Conservation (phyloP, 2,113 vertebrate species). For the Ivindomyrus marchei region DNA sequence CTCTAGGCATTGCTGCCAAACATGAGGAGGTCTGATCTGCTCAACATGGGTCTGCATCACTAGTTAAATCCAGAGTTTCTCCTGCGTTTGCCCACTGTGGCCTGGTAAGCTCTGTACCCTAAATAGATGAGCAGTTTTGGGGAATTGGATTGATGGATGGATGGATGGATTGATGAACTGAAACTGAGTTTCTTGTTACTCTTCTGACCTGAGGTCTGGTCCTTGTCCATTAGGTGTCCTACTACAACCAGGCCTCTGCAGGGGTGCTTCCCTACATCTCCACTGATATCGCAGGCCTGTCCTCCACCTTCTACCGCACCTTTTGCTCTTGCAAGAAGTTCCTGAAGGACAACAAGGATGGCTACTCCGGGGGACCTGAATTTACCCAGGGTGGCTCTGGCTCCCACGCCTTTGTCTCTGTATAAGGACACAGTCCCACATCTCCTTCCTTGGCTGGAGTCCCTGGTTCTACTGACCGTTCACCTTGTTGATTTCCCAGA, state of each 20-base stretch:
- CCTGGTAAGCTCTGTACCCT: neutral
- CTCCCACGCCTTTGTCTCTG: neutral
- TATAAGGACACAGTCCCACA: neutral
- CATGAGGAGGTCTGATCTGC: neutral
- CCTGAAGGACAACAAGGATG: slow-evolving; percentile 75
- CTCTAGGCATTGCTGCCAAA: neutral
- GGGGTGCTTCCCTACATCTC: slow-evolving; percentile 83
- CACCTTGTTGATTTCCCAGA: neutral
- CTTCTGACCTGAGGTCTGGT: neutral
- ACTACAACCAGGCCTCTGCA: slow-evolving; percentile 86
- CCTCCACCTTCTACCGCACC: slow-evolving; percentile 70
- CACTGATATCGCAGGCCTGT: slow-evolving; percentile 80
- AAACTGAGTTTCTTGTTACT: neutral
- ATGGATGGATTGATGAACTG: neutral
- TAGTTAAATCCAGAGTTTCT: neutral
- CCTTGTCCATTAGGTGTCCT: slow-evolving; percentile 70
- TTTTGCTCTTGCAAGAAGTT: slow-evolving; percentile 77
- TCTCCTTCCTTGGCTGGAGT: neutral
- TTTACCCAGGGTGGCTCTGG: neutral
- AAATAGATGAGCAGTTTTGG: neutral
- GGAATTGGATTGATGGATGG: neutral
- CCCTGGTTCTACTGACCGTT: neutral
- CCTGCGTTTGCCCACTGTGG: neutral
- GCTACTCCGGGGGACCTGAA: slow-evolving; percentile 32
- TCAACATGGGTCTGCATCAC: neutral